A percentile compares a stretch with the other conserved stretches of the same genome.
phyloP scores from a whole-genome alignment of 2,888 invertebrate genomes.

The Leptinotarsa juncta region DNA sequence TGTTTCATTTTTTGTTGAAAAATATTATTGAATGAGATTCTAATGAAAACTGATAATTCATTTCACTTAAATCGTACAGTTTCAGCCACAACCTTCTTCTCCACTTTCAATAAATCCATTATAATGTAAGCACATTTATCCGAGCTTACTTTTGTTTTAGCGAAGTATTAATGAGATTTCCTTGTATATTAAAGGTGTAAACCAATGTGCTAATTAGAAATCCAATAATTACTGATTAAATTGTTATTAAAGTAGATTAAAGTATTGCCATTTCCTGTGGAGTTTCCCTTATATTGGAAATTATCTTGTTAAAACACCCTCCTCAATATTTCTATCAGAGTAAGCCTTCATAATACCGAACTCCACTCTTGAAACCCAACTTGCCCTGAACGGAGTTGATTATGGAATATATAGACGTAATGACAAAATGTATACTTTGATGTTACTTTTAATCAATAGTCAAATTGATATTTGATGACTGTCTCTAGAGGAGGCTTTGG shows the following conservation, averaged over 20 bases:
- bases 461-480: too few relatives aligned
- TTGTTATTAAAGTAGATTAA: constrained; percentile 62
- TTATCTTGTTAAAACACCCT: constrained; percentile 52
- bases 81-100: background rate
- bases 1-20: too few relatives aligned
- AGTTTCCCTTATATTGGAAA: constrained; percentile 52
- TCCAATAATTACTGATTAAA: constrained; percentile 63
- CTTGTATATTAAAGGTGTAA: constrained; percentile 49
- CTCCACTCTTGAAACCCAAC: constrained; percentile 22
- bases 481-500: too few relatives aligned
- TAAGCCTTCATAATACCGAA: constrained; percentile 47
- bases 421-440: background rate
- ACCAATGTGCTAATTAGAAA: constrained; percentile 59
- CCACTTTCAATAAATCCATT: constrained; percentile 38
- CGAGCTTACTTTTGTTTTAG: constrained; percentile 37
- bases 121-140: constrained; percentile 21
- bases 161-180: constrained; percentile 45
- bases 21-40: too few relatives aligned
- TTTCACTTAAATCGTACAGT: background rate
- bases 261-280: constrained; percentile 54
- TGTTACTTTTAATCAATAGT: too few relatives aligned
- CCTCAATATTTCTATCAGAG: constrained; percentile 48
- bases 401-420: background rate
- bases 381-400: constrained; percentile 18
- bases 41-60: too few relatives aligned